Conservation (phyloP, 2,888 invertebrate species). For the Phengaris arion region DNA sequence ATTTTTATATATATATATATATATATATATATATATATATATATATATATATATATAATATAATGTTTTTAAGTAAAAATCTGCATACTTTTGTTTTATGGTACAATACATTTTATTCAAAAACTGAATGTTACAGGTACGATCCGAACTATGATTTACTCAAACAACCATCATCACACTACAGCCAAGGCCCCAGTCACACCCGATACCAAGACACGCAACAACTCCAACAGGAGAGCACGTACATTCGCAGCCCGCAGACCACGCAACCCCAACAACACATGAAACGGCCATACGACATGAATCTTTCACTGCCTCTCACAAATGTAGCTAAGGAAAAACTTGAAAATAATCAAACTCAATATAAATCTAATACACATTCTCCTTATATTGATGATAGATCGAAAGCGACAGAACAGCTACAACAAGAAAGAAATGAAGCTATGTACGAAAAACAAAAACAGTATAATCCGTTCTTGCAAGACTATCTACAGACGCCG, state of each 20-base stretch:
- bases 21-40: too few relatives aligned
- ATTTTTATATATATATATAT: too few relatives aligned
- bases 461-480: constrained; percentile 66
- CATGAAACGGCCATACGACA: constrained; percentile 65
- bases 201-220: constrained; percentile 61
- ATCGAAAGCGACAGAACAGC: constrained; percentile 54
- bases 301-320: constrained; percentile 70
- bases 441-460: constrained; percentile 60
- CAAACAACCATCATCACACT: constrained; percentile 76
- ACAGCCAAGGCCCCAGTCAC: constrained; percentile 68
- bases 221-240: constrained; percentile 67
- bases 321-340: constrained; percentile 66
- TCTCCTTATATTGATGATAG: constrained; percentile 75
- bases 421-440: constrained; percentile 56
- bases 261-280: constrained; percentile 66
- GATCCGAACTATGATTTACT: constrained; percentile 77
- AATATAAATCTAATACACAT: constrained; percentile 71
- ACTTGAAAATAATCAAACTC: constrained; percentile 59
- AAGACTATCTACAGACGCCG: constrained; percentile 55
- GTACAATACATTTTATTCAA: neutral
- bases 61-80: too few relatives aligned
- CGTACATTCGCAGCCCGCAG: constrained; percentile 75
- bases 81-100: neutral
- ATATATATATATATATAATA: too few relatives aligned
- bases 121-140: constrained; percentile 63